Conservation (phyloP, 2,113 vertebrate genomes). For the Pao palembangensis region DNA sequence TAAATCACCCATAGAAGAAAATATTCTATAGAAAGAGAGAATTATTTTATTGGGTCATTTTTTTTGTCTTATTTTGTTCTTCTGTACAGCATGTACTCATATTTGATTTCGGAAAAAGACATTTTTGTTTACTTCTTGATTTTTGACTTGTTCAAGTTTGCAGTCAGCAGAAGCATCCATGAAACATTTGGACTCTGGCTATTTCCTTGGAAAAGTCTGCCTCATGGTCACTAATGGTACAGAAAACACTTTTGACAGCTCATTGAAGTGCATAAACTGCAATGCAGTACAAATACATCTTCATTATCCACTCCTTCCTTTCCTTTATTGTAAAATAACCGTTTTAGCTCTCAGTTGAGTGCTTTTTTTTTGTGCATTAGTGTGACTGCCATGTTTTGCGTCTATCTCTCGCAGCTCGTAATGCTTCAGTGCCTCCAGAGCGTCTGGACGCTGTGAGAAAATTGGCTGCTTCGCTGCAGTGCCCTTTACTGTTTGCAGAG, state of each 20-base stretch:
- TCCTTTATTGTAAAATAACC: not conserved
- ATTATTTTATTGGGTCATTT: too few species aligned
- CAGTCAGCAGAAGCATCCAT: conserved; percentile 65
- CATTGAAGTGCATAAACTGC: not conserved
- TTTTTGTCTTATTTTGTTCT: not conserved
- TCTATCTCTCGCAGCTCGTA: conserved; percentile 56
- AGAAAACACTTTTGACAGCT: not conserved
- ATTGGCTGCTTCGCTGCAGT: conserved; percentile 64
- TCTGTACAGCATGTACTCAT: not conserved
- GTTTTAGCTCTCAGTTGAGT: not conserved
- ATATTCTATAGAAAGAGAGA: not conserved
- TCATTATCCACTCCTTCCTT: not conserved
- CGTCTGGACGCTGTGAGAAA: conserved; percentile 63
- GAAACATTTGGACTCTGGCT: conserved; percentile 67
- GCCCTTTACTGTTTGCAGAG: conserved; percentile 74
- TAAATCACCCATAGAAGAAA: not conserved
- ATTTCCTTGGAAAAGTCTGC: conserved; percentile 77
- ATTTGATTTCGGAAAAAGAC: not conserved
- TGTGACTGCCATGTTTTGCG: conserved; percentile 5
- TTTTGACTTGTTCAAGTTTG: conserved; percentile 51
- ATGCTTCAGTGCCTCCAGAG: conserved; percentile 44
- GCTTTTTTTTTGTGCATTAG: conserved; percentile 1
- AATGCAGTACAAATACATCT: not conserved
- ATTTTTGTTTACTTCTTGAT: not conserved
- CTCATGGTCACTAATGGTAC: conserved; percentile 76